Percentiles rank a stretch among this genome's conserved stretches.
Evolutionary conservation across 2,113 vertebrate genomes (phyloP).

Genomic region (Phainopepla nitens): DNA sequence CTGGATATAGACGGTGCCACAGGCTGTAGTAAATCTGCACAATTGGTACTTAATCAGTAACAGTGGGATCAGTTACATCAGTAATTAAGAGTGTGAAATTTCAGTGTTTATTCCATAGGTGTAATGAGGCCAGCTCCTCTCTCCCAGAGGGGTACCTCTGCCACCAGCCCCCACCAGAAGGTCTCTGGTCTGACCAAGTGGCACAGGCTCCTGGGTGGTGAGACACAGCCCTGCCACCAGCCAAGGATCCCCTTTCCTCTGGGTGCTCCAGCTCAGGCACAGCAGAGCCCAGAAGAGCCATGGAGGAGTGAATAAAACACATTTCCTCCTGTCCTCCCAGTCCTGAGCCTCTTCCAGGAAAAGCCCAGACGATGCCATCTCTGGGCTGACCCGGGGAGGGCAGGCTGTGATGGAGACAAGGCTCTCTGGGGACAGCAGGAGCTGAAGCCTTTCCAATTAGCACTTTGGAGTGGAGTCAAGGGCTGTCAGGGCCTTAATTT

Average conservation of each 20-base stretch:
- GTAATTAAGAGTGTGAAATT: neutral
- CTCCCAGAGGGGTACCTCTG: neutral
- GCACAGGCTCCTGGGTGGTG: neutral
- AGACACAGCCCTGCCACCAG: neutral
- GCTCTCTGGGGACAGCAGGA: neutral
- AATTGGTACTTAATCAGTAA: neutral
- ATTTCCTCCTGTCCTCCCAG: neutral
- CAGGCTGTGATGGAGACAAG: neutral
- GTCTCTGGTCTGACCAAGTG: neutral
- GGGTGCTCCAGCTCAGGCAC: neutral
- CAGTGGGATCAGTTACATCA: neutral
- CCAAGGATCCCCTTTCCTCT: neutral
- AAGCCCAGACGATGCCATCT: neutral
- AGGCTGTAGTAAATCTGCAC: neutral
- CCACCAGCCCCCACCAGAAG: neutral
- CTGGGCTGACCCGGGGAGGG: neutral
- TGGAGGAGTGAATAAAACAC: neutral
- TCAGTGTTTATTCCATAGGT: neutral
- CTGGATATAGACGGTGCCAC: neutral
- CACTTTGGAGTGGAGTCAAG: constrained; percentile 44
- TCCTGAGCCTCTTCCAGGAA: neutral
- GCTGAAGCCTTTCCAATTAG: constrained; percentile 55
- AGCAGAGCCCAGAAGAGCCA: neutral
- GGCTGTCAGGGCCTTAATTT: constrained; percentile 39
- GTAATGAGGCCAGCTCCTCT: neutral